A percentile compares a stretch with the other conserved stretches of the same genome.
phyloP scores from a whole-genome alignment of 2,797 vertebrate genomes.

The Melanogrammus aeglefinus region DNA sequence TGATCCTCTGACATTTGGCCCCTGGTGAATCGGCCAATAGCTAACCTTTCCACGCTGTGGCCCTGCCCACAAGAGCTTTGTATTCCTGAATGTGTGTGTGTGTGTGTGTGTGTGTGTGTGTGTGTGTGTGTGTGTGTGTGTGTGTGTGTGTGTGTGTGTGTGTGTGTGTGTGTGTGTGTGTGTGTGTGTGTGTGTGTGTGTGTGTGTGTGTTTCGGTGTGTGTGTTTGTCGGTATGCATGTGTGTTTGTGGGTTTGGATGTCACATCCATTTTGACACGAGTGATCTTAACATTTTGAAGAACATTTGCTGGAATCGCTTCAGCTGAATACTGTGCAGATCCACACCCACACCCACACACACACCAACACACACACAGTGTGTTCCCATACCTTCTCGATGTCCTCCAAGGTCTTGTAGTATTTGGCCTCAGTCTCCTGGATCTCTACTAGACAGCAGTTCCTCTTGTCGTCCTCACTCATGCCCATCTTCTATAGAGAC shows the following conservation, averaged over 20 bases:
- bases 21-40: conserved; percentile 46
- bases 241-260: background rate
- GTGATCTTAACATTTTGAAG: background rate
- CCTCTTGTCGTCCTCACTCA: conserved; percentile 97
- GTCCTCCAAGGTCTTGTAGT: conserved; percentile 96
- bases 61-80: conserved; percentile 16
- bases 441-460: conserved; percentile 96
- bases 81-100: background rate
- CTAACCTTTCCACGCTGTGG: conserved; percentile 60
- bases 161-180: background rate
- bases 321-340: no score
- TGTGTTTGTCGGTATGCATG: background rate
- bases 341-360: no score
- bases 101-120: background rate
- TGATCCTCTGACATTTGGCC: conserved; percentile 63
- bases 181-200: no score
- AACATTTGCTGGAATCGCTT: background rate
- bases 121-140: background rate
- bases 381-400: conserved; percentile 81
- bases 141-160: background rate
- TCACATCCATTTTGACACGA: no score
- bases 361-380: no score
- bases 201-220: background rate
- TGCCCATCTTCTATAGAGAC: conserved; percentile 88
- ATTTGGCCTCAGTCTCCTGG: conserved; percentile 95